phyloP scores from a whole-genome alignment of 2,797 vertebrate genomes.

The Orestias chungarensis region DNA sequence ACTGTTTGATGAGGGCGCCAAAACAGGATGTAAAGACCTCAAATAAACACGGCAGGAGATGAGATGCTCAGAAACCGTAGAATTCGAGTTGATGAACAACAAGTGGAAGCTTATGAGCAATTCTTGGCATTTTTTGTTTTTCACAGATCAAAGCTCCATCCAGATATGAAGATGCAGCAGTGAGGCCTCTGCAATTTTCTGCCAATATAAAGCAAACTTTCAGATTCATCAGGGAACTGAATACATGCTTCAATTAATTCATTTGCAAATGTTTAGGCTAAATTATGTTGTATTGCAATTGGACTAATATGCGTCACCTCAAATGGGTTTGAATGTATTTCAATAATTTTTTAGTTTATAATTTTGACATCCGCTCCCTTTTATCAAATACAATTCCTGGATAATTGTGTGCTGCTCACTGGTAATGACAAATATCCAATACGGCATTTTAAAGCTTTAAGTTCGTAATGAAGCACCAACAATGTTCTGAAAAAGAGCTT shows the following conservation, averaged over 20 bases:
- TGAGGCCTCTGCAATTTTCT: background rate
- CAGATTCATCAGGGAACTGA: background rate
- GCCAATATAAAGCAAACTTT: background rate
- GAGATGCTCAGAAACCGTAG: constrained; percentile 7
- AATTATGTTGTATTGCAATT: too few species aligned
- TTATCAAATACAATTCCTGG: background rate
- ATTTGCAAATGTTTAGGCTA: background rate
- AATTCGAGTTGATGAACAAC: constrained; percentile 7
- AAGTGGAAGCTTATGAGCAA: constrained; percentile 13
- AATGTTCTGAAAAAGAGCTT: too few species aligned
- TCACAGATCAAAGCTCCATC: constrained; percentile 55
- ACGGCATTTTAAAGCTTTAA: too few species aligned
- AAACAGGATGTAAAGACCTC: constrained; percentile 72
- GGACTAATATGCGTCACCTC: too few species aligned
- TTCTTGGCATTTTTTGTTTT: constrained; percentile 12
- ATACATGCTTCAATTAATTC: background rate
- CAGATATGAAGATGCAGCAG: constrained; percentile 26
- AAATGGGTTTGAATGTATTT: too few species aligned
- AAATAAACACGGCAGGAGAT: constrained; percentile 41
- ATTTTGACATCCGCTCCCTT: background rate
- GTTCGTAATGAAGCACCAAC: too few species aligned
- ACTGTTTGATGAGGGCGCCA: constrained; percentile 70
- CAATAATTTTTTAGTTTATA: too few species aligned
- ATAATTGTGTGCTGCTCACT: too few species aligned
- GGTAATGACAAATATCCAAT: too few species aligned